Percentiles rank a stretch among this genome's conserved stretches.
phyloP scores from a whole-genome alignment of 2,888 invertebrate species.

The Ichneumon xanthorius region DNA sequence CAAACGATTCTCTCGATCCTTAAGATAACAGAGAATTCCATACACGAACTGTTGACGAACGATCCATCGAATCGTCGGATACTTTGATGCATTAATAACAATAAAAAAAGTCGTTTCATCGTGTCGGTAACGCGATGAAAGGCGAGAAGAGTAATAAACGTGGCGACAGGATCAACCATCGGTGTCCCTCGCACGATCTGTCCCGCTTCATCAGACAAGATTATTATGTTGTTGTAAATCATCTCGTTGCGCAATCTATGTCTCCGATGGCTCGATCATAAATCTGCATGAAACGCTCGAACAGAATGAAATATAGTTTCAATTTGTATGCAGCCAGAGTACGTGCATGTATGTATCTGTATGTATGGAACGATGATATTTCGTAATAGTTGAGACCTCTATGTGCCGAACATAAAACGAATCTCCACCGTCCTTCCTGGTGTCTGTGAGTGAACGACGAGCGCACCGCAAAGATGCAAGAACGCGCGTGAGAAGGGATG shows the following conservation, averaged over 20 bases:
- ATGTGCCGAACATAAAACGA: conserved; percentile 6
- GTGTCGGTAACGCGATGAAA: conserved; percentile 19
- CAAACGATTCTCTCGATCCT: background rate
- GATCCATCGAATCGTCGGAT: background rate
- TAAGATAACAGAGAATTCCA: background rate
- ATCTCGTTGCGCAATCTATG: conserved; percentile 62
- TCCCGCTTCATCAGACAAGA: conserved; percentile 59
- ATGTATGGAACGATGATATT: background rate
- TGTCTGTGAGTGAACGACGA: conserved; percentile 13
- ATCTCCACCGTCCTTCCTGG: conserved; percentile 22
- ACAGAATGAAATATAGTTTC: conserved; percentile 62
- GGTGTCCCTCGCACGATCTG: conserved; percentile 57
- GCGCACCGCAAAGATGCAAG: conserved; percentile 50
- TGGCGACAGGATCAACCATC: conserved; percentile 28
- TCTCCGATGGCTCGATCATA: conserved; percentile 62
- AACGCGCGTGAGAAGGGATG: conserved; percentile 85
- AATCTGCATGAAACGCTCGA: conserved; percentile 64
- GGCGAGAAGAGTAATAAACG: conserved; percentile 37
- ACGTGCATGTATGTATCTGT: background rate
- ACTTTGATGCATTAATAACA: conserved; percentile 4
- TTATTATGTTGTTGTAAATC: conserved; percentile 66
- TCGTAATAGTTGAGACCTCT: conserved; percentile 22
- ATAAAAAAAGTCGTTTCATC: background rate
- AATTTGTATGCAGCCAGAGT: conserved; percentile 28
- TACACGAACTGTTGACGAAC: background rate